A percentile compares a stretch with the other conserved stretches of the same genome.
Evolutionary conservation across 2,888 invertebrate genomes (phyloP).

Genomic region (Geotrupes spiniger): DNA sequence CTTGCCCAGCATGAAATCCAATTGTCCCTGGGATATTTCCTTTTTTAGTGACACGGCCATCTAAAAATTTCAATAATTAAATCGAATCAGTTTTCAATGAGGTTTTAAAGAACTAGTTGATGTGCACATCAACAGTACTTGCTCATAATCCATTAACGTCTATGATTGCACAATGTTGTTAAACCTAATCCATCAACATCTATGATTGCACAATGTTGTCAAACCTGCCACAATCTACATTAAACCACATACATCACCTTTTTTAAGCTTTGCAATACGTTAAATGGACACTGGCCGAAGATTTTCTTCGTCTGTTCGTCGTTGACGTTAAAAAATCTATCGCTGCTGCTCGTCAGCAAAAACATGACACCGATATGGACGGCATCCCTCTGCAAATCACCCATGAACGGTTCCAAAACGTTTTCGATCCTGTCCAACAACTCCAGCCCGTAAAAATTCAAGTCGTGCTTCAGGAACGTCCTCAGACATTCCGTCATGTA

Average conservation of each 20-base stretch:
- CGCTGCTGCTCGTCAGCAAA: constrained; percentile 28
- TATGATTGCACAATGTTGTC: constrained; percentile 16
- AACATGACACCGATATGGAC: constrained; percentile 24
- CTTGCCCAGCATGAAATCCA: constrained; percentile 24
- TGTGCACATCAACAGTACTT: no score
- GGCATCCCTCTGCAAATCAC: constrained; percentile 18
- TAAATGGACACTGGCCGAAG: constrained; percentile 29
- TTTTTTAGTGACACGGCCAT: constrained; percentile 23
- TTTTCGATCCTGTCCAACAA: constrained; percentile 24
- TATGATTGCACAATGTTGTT: constrained; percentile 16
- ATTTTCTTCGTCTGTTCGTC: constrained; percentile 27
- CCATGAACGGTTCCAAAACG: constrained; percentile 20
- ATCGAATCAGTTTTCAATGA: no score
- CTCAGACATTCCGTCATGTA: constrained; percentile 26
- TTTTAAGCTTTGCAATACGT: constrained; percentile 19
- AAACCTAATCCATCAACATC: no score
- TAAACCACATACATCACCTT: no score
- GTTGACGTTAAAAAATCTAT: constrained; percentile 27
- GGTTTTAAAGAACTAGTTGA: no score
- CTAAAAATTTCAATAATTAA: no score
- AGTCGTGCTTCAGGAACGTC: constrained; percentile 25
- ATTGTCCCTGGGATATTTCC: constrained; percentile 26
- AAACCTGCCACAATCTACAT: no score
- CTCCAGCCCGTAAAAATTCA: constrained; percentile 27
- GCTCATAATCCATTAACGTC: no score